Evolutionary conservation across 2,888 invertebrate species (phyloP), one percentile per base, ranked within the genome.

Genomic region (Ryuthela nishihirai): DNA sequence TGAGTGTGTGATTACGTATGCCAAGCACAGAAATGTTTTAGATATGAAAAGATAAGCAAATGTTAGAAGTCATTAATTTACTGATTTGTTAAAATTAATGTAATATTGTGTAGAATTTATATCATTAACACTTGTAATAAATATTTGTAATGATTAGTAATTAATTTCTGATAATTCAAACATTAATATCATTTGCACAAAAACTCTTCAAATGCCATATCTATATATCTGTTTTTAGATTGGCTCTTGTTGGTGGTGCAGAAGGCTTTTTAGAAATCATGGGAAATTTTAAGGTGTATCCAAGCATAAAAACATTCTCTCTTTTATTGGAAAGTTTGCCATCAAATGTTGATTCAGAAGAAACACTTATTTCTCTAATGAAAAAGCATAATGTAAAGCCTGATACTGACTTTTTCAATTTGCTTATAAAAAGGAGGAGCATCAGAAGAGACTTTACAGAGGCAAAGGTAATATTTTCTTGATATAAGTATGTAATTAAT

Each of bases 331-430:
- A 85, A 66, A 76, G 84, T 47, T 76, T 88, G 59, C 87, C 89
- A 3, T 75, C 81, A 21, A 82, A 81, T 15, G 70, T 74, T 61
- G 77, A 81, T 47, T 82, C 83, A 15, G 93, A 95, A 73, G 78
- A 82, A 47, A 69, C 80, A 60, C 71, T 93, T 7, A 69, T 93
- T 4, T 73, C 75, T 45, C 74, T 77, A 50, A 82, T 91, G 74
- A 80, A 81, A 53, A 74, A 75, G 58, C 75, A 75, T 36, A 76
- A 81, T 9, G 72, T 89, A 0, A 79, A 78, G 67, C 78, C 85
- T 2, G 91, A 94, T 74, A 81, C 87, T 52, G 85, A 84, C 71
- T 90, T 93, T 73, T 91, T 83, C 70, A 94, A 93, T 73, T 82
- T 85, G 76, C 78, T 94, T 9, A 91, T 95, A 47, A 88, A 86